Conservation (phyloP, 2,113 vertebrate genomes). For the Tachuris rubrigastra region DNA sequence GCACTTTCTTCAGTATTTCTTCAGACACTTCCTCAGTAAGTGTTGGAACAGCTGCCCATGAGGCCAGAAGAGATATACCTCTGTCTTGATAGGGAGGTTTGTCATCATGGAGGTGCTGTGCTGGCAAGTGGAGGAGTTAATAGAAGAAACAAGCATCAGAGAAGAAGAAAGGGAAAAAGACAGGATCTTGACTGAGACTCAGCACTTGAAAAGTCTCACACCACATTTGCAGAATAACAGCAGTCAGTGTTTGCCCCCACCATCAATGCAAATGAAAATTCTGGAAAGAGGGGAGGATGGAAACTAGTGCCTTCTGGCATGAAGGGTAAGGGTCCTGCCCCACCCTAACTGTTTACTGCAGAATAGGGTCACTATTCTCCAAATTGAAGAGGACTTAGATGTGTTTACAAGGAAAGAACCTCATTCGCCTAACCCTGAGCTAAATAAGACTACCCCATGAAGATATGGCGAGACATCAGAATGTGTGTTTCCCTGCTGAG, state of each 20-base stretch:
- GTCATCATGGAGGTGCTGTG: neutral
- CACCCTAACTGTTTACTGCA: neutral
- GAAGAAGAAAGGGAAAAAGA: neutral
- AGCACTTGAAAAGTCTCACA: neutral
- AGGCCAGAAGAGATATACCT: neutral
- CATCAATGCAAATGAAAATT: neutral
- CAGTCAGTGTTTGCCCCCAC: rapidly evolving
- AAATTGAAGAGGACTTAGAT: neutral
- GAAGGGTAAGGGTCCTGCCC: neutral
- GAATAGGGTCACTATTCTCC: neutral
- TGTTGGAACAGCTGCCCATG: neutral
- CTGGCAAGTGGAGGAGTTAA: rapidly evolving
- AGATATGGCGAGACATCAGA: neutral
- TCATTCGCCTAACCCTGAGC: neutral
- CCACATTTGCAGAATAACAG: neutral
- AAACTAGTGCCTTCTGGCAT: neutral
- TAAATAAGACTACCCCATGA: neutral
- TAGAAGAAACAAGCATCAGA: neutral
- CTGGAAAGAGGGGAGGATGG: neutral
- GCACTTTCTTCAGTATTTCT: neutral
- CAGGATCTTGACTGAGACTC: neutral
- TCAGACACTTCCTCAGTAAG: too few relatives aligned
- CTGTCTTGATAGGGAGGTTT: neutral
- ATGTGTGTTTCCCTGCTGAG: neutral
- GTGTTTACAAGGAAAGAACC: neutral